Percentiles rank a stretch among this genome's conserved stretches.
These are phyloP conservation scores for Tapirus indicus DNA, from an alignment of 2,797 vertebrate species.

Conservation along the genomic window DNA sequence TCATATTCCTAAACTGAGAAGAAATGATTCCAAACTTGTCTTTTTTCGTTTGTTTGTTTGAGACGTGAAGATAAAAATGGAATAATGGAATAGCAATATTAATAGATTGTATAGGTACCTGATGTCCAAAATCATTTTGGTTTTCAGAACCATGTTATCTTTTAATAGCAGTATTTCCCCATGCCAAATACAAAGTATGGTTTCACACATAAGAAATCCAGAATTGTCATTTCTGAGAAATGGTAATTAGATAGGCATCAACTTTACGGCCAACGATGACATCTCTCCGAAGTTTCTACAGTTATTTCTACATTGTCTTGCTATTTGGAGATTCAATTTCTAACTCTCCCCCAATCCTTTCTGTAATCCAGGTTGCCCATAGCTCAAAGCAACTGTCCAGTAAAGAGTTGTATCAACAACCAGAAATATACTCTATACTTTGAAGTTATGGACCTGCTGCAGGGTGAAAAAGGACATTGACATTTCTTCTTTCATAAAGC, in stretches of 20 bases:
- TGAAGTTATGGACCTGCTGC: slow-evolving; percentile 4
- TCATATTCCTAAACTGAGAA: slow-evolving; percentile 66
- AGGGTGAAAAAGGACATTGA: neutral
- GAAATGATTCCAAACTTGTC: slow-evolving; percentile 61
- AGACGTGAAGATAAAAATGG: slow-evolving; percentile 23
- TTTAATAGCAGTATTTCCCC: neutral
- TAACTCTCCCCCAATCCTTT: neutral
- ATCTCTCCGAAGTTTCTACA: neutral
- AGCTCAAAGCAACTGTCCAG: neutral
- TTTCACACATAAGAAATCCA: slow-evolving; percentile 44
- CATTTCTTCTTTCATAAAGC: neutral
- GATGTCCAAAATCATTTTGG: neutral
- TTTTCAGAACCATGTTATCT: slow-evolving; percentile 52
- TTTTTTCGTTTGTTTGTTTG: slow-evolving; percentile 63
- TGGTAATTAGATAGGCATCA: slow-evolving; percentile 33
- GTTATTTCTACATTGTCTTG: neutral
- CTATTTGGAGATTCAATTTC: neutral
- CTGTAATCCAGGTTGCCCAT: neutral
- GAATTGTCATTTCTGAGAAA: slow-evolving; percentile 47
- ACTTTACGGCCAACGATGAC: slow-evolving; percentile 28
- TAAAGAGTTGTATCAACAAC: neutral
- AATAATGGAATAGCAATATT: slow-evolving; percentile 15
- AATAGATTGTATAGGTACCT: neutral
- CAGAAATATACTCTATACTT: neutral
- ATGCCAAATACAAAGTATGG: neutral